Base-by-base conservation (phyloP, 1,140 invertebrate species). In the Euwallacea fornicatus region DNA sequence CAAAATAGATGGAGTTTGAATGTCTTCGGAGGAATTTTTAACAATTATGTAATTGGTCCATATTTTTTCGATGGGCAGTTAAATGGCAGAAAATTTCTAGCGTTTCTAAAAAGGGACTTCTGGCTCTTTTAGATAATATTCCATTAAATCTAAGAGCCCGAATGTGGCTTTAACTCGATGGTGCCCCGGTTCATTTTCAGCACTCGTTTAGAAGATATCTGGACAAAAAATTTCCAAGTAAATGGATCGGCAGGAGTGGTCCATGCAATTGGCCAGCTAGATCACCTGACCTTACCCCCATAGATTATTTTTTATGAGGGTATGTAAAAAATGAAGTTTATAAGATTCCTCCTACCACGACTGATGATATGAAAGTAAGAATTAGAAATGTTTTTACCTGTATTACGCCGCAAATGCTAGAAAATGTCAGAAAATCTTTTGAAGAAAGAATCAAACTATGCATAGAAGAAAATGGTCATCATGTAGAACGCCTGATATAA, bases 71-170 rank as follows among this genome's bases (percentile, higher is more conserved):
- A 50, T 50, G 13, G 46, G 6, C 46, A 50, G 1, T 50, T 50
- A 13, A 50, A 50, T 50, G 13, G 46, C 46, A 10, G 46, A 50
- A 50, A 50, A 50, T 50, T 50, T 50, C 9, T 50, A 50, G 46
- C 46, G 6, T 50, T 50, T 50, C 6, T 50, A 50, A 50, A 50
- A 50, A 50, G 46, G 21, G 21, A 33, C 21, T 33, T 33, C 21
- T 33, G 21, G 21, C 21, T 33, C 21, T 33, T 33, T 33, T 33
- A 33, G 21, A 33, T 1, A 33, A 33, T 33, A 33, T 33, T 33
- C 21, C 21, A 33, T 33, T 33, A 33, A 33, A 33, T 33, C 21
- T 33, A 33, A 33, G 21, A 33, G 21, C 21, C 21, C 21, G 21
- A 33, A 33, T 33, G 21, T 33, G 21, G 21, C 21, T 50, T 50